Evolutionary conservation across 2,888 invertebrate genomes (phyloP).

Genomic region (Drosophila helvetica): DNA sequence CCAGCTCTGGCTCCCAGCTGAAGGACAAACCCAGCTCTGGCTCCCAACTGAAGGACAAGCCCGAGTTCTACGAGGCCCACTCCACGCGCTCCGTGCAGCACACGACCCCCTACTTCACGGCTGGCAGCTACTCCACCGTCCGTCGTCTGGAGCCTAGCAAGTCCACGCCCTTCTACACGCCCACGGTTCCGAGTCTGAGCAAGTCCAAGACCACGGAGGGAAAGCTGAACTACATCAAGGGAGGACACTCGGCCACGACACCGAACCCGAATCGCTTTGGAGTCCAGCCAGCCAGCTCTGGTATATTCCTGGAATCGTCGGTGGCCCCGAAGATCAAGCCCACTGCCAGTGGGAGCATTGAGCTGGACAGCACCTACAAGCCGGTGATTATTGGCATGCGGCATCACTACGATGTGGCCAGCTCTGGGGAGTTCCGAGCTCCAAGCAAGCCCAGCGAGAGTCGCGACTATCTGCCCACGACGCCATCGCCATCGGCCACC

Average conservation of each 20-base stretch:
- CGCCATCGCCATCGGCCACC: slow-evolving; percentile 61
- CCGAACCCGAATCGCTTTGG: slow-evolving; percentile 74
- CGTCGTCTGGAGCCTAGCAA: slow-evolving; percentile 80
- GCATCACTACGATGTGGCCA: slow-evolving; percentile 68
- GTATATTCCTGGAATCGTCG: slow-evolving; percentile 63
- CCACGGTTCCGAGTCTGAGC: slow-evolving; percentile 81
- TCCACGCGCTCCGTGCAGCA: slow-evolving; percentile 57
- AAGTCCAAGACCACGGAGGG: slow-evolving; percentile 76
- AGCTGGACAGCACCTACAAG: slow-evolving; percentile 63
- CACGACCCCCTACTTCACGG: slow-evolving; percentile 70
- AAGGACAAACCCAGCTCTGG: slow-evolving; percentile 62
- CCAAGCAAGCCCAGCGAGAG: slow-evolving; percentile 49
- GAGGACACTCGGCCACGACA: slow-evolving; percentile 65
- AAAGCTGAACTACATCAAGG: slow-evolving; percentile 71
- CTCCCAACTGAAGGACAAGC: slow-evolving; percentile 49
- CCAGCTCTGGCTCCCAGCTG: background rate
- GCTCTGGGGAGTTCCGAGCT: slow-evolving; percentile 60
- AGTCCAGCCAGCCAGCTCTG: slow-evolving; percentile 55
- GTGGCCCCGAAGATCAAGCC: slow-evolving; percentile 57
- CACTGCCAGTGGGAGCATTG: slow-evolving; percentile 53
- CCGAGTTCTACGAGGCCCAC: slow-evolving; percentile 61
- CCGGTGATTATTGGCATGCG: slow-evolving; percentile 78
- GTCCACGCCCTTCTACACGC: slow-evolving; percentile 83
- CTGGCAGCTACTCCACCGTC: slow-evolving; percentile 81
- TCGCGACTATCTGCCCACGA: slow-evolving; percentile 64